A percentile compares a stretch with the other conserved stretches of the same genome.
These are phyloP conservation scores for Anodontia alba DNA, from an alignment of 2,888 invertebrate genomes.

Conservation along the genomic window DNA sequence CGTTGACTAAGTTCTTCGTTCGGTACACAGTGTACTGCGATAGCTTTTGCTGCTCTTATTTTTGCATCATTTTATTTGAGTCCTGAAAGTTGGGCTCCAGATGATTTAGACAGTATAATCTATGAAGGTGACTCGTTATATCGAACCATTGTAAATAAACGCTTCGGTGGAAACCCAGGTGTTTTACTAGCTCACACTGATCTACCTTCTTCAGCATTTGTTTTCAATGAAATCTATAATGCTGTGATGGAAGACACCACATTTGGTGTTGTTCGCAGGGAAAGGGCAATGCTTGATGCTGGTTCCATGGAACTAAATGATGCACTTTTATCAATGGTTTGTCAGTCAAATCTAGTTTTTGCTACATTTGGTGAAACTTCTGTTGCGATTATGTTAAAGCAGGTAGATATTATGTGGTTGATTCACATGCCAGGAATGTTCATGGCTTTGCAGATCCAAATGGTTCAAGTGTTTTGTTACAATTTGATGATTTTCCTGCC, in stretches of 20 bases:
- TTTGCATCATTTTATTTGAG: neutral
- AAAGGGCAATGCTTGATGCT: neutral
- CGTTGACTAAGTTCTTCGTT: neutral
- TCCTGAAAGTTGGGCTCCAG: neutral
- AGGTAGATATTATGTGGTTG: neutral
- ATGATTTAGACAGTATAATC: neutral
- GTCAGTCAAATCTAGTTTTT: neutral
- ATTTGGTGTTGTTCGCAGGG: neutral
- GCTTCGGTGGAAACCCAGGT: neutral
- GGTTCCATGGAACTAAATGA: neutral
- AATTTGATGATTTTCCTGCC: neutral
- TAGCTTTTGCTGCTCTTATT: neutral
- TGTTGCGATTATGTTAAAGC: neutral
- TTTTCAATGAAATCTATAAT: neutral
- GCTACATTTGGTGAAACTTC: slow-evolving; percentile 1
- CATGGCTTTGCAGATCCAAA: neutral
- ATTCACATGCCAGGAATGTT: slow-evolving; percentile 9
- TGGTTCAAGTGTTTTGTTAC: neutral
- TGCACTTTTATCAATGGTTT: neutral
- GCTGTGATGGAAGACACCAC: neutral
- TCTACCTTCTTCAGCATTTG: neutral
- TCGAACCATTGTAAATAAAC: neutral
- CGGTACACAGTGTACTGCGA: slow-evolving; percentile 8
- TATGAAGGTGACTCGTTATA: neutral
- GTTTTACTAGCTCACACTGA: slow-evolving; percentile 3